A percentile compares a stretch with the other conserved stretches of the same genome.
Conservation (phyloP, 2,888 invertebrate genomes). For the Artemia sp. region DNA sequence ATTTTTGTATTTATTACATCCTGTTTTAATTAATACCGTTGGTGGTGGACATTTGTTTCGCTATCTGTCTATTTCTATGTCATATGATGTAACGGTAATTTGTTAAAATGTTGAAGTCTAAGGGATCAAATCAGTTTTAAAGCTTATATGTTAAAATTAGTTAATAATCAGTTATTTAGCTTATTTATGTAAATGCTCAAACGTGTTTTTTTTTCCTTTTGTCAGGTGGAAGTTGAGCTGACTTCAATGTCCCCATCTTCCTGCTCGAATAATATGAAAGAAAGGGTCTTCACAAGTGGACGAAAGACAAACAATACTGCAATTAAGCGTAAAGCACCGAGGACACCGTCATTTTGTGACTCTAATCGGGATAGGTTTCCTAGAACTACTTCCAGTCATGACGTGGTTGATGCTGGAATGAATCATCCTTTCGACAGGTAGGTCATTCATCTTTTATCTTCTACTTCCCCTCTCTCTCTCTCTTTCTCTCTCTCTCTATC, state of each 20-base stretch:
- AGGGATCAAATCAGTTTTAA: neutral
- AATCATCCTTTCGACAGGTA: no score
- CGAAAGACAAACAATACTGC: neutral
- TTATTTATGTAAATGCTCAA: no score
- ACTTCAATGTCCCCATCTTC: constrained; percentile 27
- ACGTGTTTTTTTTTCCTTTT: constrained; percentile 29
- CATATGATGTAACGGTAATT: neutral
- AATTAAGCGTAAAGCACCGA: neutral
- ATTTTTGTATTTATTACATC: no score
- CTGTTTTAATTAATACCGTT: neutral
- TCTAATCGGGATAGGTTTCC: neutral
- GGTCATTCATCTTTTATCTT: neutral
- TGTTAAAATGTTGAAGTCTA: neutral
- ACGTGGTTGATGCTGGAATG: constrained; percentile 1
- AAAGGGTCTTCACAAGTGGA: neutral
- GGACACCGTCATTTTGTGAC: neutral
- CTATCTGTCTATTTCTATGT: no score
- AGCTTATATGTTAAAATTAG: neutral
- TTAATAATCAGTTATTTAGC: neutral
- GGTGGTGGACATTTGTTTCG: neutral
- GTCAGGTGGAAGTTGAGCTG: constrained; percentile 53
- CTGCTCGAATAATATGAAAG: neutral
- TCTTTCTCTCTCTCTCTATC: constrained; percentile 9
- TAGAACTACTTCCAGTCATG: neutral
- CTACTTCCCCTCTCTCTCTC: constrained; percentile 17